Evolutionary conservation across 2,113 vertebrate species (phyloP), one percentile per base, ranked within the genome.

Genomic region (Harpagus bidentatus): DNA sequence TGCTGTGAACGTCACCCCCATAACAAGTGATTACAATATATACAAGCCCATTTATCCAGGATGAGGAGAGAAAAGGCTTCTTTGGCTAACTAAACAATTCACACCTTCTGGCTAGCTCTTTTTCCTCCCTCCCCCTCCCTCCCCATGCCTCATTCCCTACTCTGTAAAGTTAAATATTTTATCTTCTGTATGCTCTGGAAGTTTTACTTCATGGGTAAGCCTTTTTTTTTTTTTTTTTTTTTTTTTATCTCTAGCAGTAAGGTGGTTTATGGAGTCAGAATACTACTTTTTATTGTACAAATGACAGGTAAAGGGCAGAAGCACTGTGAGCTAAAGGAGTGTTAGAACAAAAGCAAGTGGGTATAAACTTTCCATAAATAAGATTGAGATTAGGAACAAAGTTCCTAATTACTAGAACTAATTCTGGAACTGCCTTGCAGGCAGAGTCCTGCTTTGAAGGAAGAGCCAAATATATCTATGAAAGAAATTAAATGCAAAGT

Each of bases 391-490:
- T 61, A 88, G 74, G 83, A 93, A 50, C 13, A 1, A 86, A 77
- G 28, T 74, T 93, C 38, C 14, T 90, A 45, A 86, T 91, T 83
- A 83, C 42, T 11, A 62, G 67, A 53, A 71, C 36, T 76, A 83
- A 83, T 77, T 91, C 47, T 90, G 67, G 67, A 93, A 78, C 50
- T 88, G 26, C 71, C 85, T 93, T 82, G 42, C 45, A 83, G 87
- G 85, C 66, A 80, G 67, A 88, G 40, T 56, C 43, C 40, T 89
- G 36, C 85, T 93, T 96, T 86, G 79, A 94, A 93, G 82, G 53
- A 88, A 92, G 34, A 66, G 92, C 66, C 71, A 90, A 52, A 29
- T 63, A 6, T 69, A 62, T 70, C 71, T 90, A 6, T 85, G 45
- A 55, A 80, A 93, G 62, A 87, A 80, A 90, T 62, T 1, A 70